A percentile compares a stretch with the other conserved stretches of the same genome.
Evolutionary conservation across 2,888 invertebrate genomes (phyloP).

Genomic region (Scaptomyza flava): DNA sequence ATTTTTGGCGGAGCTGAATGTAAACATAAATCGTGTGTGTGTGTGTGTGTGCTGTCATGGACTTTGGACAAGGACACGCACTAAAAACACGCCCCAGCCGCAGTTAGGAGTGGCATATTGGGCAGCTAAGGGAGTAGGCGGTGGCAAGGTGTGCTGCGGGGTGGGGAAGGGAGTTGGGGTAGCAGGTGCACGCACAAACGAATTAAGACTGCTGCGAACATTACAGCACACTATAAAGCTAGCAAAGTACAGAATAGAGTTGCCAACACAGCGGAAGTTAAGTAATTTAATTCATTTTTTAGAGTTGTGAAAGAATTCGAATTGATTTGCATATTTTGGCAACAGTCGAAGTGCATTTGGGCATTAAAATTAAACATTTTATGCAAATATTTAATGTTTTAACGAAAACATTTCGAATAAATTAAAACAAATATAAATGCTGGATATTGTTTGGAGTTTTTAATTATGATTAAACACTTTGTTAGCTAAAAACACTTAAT

Average conservation of each 20-base stretch:
- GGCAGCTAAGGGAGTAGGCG: not conserved
- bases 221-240: not conserved
- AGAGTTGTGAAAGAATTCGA: not conserved
- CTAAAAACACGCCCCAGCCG: constrained; percentile 25
- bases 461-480: no score
- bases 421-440: no score
- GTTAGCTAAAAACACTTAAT: not conserved
- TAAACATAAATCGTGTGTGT: constrained; percentile 8
- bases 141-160: not conserved
- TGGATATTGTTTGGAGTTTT: no score
- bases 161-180: not conserved
- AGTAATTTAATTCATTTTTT: not conserved
- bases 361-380: not conserved
- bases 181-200: constrained; percentile 11
- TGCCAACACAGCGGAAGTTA: not conserved
- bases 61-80: constrained; percentile 61
- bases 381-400: not conserved
- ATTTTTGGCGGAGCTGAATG: constrained; percentile 14
- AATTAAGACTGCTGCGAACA: not conserved
- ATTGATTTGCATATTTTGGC: not conserved
- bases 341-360: not conserved
- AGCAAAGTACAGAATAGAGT: not conserved
- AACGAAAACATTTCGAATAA: no score
- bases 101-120: constrained; percentile 2
- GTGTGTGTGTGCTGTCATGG: constrained; percentile 5